Evolutionary conservation across 2,888 invertebrate species (phyloP).

Genomic region (Malthinus flaveolus): DNA sequence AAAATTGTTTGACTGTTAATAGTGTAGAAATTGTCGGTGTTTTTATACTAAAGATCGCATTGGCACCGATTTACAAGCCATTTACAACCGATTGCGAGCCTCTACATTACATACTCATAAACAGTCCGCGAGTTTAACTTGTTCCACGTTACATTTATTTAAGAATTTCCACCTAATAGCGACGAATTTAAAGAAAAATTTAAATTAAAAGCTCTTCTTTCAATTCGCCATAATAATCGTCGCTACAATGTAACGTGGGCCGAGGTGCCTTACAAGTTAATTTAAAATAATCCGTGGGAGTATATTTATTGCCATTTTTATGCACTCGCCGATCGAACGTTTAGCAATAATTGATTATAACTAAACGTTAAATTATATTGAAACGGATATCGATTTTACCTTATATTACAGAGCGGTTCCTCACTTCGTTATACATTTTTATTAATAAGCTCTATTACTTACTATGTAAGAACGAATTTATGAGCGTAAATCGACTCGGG

Average conservation of each 20-base stretch:
- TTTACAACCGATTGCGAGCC: slow-evolving; percentile 39
- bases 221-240: slow-evolving; percentile 1
- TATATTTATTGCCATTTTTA: slow-evolving; percentile 24
- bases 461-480: too few species aligned
- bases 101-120: slow-evolving; percentile 41
- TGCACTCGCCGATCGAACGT: slow-evolving; percentile 12
- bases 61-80: slow-evolving; percentile 46
- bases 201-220: background rate
- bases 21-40: slow-evolving; percentile 34
- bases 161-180: slow-evolving; percentile 3
- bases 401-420: slow-evolving; percentile 30
- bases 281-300: slow-evolving; percentile 23
- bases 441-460: too few species aligned
- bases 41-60: slow-evolving; percentile 42
- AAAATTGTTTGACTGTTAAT: slow-evolving; percentile 26
- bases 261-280: slow-evolving; percentile 19
- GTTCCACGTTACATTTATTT: slow-evolving; percentile 11
- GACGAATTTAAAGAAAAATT: background rate
- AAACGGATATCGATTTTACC: slow-evolving; percentile 28
- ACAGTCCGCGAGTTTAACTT: slow-evolving; percentile 35
- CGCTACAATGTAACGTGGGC: slow-evolving; percentile 7
- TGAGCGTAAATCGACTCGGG: too few species aligned
- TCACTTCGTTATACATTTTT: too few species aligned
- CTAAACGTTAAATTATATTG: slow-evolving; percentile 26
- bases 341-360: slow-evolving; percentile 9